Evolutionary conservation across 2,113 vertebrate species (phyloP), one percentile per base, ranked within the genome.

Genomic region (Paratilapia polleni): DNA sequence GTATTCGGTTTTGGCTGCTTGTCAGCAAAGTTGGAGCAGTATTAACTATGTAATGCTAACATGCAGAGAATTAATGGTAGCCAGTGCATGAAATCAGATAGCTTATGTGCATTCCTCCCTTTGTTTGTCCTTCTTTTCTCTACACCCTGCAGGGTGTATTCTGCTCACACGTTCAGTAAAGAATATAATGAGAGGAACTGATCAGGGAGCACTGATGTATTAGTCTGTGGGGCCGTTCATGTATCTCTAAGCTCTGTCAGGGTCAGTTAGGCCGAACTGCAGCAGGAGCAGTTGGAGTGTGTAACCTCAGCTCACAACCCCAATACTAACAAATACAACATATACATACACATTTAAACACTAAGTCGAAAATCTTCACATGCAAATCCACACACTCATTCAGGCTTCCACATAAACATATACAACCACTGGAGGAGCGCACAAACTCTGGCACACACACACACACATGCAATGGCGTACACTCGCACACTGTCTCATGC

Each of bases 221-320:
- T 61, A 47, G 78, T 52, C 84, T 82, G 77, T 80, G n/a, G n/a
- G n/a, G n/a, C n/a, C n/a, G n/a, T n/a, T n/a, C n/a, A n/a, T n/a
- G 56, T 22, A 77, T 87, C 85, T 89, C 59, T n/a, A 78, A 88
- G 76, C 84, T 93, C 86, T 84, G 84, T 90, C 85, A 86, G 81
- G 81, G 83, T 85, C 83, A 86, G 76, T 90, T 89, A 86, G 81
- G 59, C 63, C 68, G 20, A 54, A 83, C 57, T 84, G 61, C 80
- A 81, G 88, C 63, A 80, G 62, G 19, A 77, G 10, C 59, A 81
- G 80, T 47, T 63, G 17, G 38, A 63, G 1, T n/a, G 31, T 28
- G 22, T 34, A 77, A 43, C 15, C 14, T 73, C 77, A 78, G 36
- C 34, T 47, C 56, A 36, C 80, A 20, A 81, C 56, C 26, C 52